Conservation (phyloP, 2,113 vertebrate species). For the Rhynchomys soricoides region DNA sequence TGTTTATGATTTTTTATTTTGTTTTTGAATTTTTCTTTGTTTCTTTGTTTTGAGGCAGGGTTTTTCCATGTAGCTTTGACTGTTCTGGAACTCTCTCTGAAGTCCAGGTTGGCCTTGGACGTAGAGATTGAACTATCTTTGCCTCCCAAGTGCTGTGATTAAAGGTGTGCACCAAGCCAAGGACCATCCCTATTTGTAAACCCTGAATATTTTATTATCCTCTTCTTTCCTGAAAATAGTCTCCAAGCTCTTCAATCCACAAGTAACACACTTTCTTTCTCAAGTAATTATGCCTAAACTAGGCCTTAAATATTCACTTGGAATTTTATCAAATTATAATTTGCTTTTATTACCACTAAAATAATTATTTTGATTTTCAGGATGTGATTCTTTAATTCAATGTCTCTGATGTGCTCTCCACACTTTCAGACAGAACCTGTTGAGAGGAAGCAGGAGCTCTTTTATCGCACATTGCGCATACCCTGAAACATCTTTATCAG, state of each 20-base stretch:
- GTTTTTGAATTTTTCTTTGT: no score
- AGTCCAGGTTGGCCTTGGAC: no score
- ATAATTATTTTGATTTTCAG: not conserved
- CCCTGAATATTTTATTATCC: not conserved
- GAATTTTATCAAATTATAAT: not conserved
- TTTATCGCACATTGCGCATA: rapidly evolving
- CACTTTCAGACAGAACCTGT: not conserved
- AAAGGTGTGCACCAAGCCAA: no score
- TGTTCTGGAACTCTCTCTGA: no score
- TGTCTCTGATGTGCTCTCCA: not conserved
- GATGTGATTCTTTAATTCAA: not conserved
- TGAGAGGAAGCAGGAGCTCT: not conserved
- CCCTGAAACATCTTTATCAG: conserved; percentile 28
- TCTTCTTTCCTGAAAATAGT: not conserved
- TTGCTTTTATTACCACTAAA: not conserved
- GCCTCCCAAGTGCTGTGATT: no score
- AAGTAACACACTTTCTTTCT: not conserved
- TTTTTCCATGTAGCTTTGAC: no score
- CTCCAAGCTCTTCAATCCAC: not conserved
- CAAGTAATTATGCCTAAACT: not conserved
- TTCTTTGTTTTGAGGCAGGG: no score
- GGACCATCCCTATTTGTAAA: not conserved
- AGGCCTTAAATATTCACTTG: not conserved
- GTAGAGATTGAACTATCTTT: no score
- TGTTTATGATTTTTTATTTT: no score